Evolutionary conservation across 2,797 vertebrate genomes (phyloP).

Genomic region (Otus scops): DNA sequence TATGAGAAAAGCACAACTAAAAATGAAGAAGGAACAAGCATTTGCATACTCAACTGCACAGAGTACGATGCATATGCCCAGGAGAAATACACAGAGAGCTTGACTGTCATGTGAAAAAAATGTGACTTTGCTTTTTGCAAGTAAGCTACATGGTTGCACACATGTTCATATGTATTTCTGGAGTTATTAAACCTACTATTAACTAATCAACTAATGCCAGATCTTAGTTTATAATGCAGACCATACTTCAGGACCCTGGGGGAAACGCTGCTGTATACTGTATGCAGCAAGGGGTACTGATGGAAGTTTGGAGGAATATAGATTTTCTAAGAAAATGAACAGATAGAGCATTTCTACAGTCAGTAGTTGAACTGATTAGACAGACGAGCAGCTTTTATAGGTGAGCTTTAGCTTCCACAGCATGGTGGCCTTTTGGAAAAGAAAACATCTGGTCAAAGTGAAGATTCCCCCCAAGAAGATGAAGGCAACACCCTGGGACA

Average conservation of each 20-base stretch:
- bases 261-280: neutral
- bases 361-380: neutral
- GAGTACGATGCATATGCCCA: rapidly evolving
- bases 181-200: neutral
- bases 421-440: neutral
- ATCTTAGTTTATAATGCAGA: neutral
- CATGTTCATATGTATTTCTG: neutral
- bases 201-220: neutral
- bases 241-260: neutral
- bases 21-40: neutral
- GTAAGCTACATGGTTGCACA: neutral
- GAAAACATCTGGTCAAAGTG: neutral
- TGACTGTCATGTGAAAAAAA: neutral
- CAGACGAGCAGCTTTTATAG: neutral
- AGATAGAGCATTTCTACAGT: neutral
- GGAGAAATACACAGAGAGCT: neutral
- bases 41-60: neutral
- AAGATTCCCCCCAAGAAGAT: neutral
- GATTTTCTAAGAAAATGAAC: neutral
- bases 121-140: neutral
- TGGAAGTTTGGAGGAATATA: neutral
- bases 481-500: neutral
- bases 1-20: neutral
- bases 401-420: neutral
- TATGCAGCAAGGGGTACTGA: neutral